Evolutionary conservation across 2,113 vertebrate genomes (phyloP).

Genomic region (Hippocampus abdominalis): DNA sequence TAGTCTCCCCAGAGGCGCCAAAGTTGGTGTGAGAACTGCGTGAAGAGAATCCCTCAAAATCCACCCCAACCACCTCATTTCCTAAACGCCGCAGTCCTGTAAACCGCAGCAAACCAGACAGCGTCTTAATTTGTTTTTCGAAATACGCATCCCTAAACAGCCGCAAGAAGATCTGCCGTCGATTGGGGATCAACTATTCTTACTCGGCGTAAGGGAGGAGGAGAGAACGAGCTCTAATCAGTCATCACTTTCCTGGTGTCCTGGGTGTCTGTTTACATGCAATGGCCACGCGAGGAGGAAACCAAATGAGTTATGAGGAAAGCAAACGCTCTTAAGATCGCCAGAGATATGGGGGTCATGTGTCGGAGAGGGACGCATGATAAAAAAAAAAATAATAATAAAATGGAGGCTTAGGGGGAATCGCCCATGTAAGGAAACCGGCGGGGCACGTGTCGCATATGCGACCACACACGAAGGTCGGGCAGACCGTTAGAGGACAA

Average conservation of each 20-base stretch:
- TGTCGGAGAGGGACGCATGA: background rate
- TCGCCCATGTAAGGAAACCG: background rate
- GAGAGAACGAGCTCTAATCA: slow-evolving; percentile 18
- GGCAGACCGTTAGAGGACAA: slow-evolving; percentile 4
- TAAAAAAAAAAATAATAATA: background rate
- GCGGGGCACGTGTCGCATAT: background rate
- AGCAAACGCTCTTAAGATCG: slow-evolving; percentile 7
- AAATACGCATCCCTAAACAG: too few relatives aligned
- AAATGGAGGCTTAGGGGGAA: background rate
- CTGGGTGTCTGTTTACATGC: slow-evolving; percentile 38
- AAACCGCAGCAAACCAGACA: too few relatives aligned
- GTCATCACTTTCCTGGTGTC: slow-evolving; percentile 31
- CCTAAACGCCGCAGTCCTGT: too few relatives aligned
- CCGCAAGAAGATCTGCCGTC: too few relatives aligned
- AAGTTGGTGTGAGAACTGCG: background rate
- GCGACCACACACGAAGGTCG: slow-evolving; percentile 21
- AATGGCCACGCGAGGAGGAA: slow-evolving; percentile 21
- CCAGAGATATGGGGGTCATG: background rate
- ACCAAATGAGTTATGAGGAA: slow-evolving; percentile 27
- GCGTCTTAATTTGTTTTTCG: too few relatives aligned
- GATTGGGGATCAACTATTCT: too few relatives aligned
- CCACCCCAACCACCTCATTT: too few relatives aligned
- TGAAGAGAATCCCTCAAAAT: background rate
- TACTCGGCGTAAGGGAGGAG: slow-evolving; percentile 8
- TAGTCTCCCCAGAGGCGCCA: background rate